Base-by-base conservation (phyloP, 2,888 invertebrate genomes). In the Pachycephus smyrnensis region DNA sequence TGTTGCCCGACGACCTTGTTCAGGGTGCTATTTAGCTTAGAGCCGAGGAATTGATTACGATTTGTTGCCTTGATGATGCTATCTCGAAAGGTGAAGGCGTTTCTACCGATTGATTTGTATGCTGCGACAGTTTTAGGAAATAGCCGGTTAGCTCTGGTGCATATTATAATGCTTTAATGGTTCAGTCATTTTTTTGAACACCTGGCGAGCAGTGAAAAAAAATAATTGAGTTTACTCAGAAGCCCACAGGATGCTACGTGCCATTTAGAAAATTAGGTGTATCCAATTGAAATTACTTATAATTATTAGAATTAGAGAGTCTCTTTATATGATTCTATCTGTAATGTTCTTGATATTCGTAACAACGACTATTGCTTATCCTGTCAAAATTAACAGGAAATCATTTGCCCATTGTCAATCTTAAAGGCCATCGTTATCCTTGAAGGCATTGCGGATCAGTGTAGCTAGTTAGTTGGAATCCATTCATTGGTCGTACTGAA, bases 1-100 rank as follows among this genome's bases (percentile, higher is more conserved):
- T 84, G 88, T 87, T 89, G 86, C 87, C 82, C 73, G 83, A 84
- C 85, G 89, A 85, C 90, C 90, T 90, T 89, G 89, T 85, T 76
- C 30, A 40, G 73, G 85, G 85, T 87, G 88, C 89, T 90, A 88
- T 87, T 85, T 87, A 83, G 86, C 85, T 85, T 81, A 76, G 86
- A 86, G 83, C 84, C 55, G 82, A 85, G 84, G 85, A 87, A 87
- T 89, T 88, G 84, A 88, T 89, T 86, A 81, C 82, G 81, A 86
- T 68, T 69, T 76, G 37, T 40, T 81, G 81, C 86, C 85, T 84
- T 83, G 85, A 83, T 78, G 82, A 81, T 80, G 73, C 77, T 81
- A 80, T 82, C 82, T 75, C 74, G 79, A 85, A 84, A 86, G 84
- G 80, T 78, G 83, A 86, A 84, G 83, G 32, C 36, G 78, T 69